Base-by-base conservation (phyloP, 2,888 invertebrate species). In the Eristalis pertinax region DNA sequence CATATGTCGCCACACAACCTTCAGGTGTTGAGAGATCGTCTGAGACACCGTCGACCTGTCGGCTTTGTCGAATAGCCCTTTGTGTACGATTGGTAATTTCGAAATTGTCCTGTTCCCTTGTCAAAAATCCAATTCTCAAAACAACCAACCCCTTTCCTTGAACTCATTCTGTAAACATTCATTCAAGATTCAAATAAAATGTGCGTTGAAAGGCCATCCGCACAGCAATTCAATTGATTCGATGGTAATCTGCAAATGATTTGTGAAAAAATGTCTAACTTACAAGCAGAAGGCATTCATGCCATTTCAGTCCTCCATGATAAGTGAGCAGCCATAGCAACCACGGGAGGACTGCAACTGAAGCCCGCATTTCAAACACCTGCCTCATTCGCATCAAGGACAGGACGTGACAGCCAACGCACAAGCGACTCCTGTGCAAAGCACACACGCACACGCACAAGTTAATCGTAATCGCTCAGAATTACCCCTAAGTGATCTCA, bases 401-500 rank as follows among this genome's bases (percentile, higher is more conserved):
- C 68, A 38, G 41, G 32, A 29, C 35, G 24, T 77, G 24, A 69
- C 26, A 13, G 29, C 13, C 32, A 58, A 29, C 32, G 24, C 67
- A 50, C 19, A 50, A 50, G 38, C 11, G 13, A 13, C 13, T 13
- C 38, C 13, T 13, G 38, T 7, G 43, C 43, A 43, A 43, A 15
- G 43, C 43, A 60, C 72, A 67, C 58, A 41, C 43, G 50, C 72
- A 50, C 62, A 60, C 38, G 56, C 24, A 60, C 67, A 65, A 60
- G 65, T 60, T 72, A 38, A 41, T 29, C 65, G 43, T 43, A 78
- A 78, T 78, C 83, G 69, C 43, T 72, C 24, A 11, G 72, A 84
- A 82, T 87, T 72, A 88, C 68, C 87, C 87, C 80, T 81, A 84
- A 78, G 79, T 84, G 80, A 84, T 84, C 84, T 80, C 70, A 74